A percentile compares a stretch with the other conserved stretches of the same genome.
Conservation (phyloP, 2,888 invertebrate species). For the Mythimna lalbum region DNA sequence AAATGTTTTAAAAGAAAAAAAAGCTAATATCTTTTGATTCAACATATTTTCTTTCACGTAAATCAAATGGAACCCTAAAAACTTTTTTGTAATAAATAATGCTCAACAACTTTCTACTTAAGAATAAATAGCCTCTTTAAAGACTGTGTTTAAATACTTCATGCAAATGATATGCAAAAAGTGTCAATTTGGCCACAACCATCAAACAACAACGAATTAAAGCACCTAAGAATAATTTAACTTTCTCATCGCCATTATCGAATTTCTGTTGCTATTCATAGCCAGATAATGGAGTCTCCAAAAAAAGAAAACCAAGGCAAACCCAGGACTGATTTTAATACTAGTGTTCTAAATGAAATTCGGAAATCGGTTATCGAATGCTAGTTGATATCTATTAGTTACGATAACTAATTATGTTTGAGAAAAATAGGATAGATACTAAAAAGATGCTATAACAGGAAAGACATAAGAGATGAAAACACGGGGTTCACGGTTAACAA, state of each 20-base stretch:
- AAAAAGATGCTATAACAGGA: conserved; percentile 38
- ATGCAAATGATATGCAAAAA: conserved; percentile 35
- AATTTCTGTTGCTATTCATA: background rate
- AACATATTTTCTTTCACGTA: background rate
- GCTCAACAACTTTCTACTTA: conserved; percentile 72
- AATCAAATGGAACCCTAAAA: conserved; percentile 17
- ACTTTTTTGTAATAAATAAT: conserved; percentile 28
- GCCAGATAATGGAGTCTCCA: background rate
- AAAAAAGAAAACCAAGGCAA: background rate
- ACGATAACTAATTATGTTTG: conserved; percentile 11
- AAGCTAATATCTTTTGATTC: background rate
- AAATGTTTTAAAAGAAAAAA: no score
- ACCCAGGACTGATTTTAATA: background rate
- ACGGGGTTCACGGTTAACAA: conserved; percentile 72
- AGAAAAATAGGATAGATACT: conserved; percentile 1
- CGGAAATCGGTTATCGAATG: background rate
- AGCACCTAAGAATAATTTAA: background rate
- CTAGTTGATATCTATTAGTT: background rate
- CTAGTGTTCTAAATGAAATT: background rate
- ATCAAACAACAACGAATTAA: conserved; percentile 23
- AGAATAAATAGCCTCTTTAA: conserved; percentile 25
- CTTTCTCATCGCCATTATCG: no score
- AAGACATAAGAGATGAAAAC: conserved; percentile 45
- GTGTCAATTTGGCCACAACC: conserved; percentile 34
- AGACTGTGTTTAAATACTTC: conserved; percentile 16